These are phyloP conservation scores for Rhea americana DNA, from an alignment of 2,113 vertebrate species.

Conservation along the genomic window DNA sequence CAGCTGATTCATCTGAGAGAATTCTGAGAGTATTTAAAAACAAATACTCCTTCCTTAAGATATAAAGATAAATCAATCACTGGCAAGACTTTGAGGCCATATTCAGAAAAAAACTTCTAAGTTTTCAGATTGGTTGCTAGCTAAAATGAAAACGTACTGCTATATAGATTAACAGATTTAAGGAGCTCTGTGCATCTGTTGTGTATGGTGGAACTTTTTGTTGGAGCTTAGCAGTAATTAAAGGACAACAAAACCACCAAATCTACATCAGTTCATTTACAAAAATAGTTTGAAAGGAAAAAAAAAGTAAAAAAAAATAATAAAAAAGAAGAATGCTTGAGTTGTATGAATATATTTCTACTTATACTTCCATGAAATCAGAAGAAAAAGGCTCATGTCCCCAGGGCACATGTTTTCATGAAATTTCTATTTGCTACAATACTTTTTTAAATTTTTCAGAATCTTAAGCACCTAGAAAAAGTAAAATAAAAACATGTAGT, in stretches of 20 bases:
- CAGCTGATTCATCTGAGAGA: background rate
- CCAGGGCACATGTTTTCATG: background rate
- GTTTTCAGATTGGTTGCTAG: background rate
- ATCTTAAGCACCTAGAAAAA: background rate
- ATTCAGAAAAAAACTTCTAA: background rate
- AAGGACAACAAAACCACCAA: background rate
- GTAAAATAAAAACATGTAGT: background rate
- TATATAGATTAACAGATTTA: background rate
- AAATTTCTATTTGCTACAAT: background rate
- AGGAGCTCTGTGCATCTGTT: background rate
- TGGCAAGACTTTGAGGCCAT: background rate
- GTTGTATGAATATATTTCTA: background rate
- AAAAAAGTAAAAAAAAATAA: background rate
- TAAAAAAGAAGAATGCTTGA: background rate
- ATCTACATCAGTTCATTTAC: background rate
- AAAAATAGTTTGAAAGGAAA: background rate
- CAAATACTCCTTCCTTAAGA: slow-evolving; percentile 18
- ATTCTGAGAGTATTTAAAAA: slow-evolving; percentile 3
- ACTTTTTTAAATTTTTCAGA: background rate
- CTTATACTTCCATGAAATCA: background rate
- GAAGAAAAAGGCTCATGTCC: background rate
- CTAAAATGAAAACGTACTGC: background rate
- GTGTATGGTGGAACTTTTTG: background rate
- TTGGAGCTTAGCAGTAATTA: background rate
- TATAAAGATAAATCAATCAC: background rate